phyloP scores from a whole-genome alignment of 2,888 invertebrate genomes.

The Atrina japonica region DNA sequence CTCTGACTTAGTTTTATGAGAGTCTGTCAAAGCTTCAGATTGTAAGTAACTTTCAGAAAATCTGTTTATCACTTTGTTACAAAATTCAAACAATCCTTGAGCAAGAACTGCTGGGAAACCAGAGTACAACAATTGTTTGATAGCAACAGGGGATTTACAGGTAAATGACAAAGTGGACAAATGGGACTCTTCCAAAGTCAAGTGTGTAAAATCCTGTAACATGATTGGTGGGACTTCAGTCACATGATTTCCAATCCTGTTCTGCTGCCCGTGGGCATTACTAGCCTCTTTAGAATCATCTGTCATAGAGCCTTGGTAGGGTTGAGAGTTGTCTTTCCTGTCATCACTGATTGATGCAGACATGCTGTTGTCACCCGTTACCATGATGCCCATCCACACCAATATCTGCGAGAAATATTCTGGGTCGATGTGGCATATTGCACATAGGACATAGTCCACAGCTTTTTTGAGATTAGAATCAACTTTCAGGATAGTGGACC shows the following conservation, averaged over 20 bases:
- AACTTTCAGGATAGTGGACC: slow-evolving; percentile 87
- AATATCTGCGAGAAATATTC: slow-evolving; percentile 88
- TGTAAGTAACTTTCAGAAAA: slow-evolving; percentile 63
- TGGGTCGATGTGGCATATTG: slow-evolving; percentile 91
- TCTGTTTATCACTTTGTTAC: slow-evolving; percentile 71
- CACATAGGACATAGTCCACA: slow-evolving; percentile 92
- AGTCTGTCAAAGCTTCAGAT: slow-evolving; percentile 64
- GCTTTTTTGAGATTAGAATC: slow-evolving; percentile 88
- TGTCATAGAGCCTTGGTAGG: slow-evolving; percentile 80
- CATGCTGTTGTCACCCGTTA: slow-evolving; percentile 80
- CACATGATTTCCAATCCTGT: slow-evolving; percentile 26
- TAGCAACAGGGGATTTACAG: slow-evolving; percentile 90
- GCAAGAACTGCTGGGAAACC: slow-evolving; percentile 83
- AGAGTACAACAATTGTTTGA: slow-evolving; percentile 89
- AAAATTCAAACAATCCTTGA: slow-evolving; percentile 78
- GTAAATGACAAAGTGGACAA: slow-evolving; percentile 89
- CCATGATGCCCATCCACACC: slow-evolving; percentile 85
- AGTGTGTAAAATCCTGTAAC: slow-evolving; percentile 69
- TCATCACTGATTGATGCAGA: slow-evolving; percentile 85
- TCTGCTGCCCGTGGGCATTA: slow-evolving; percentile 75
- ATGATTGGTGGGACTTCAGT: slow-evolving; percentile 48
- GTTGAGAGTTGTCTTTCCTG: slow-evolving; percentile 79
- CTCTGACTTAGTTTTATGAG: slow-evolving; percentile 62
- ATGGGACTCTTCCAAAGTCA: slow-evolving; percentile 81
- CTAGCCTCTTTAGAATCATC: slow-evolving; percentile 78